Conservation (phyloP, 2,113 vertebrate genomes). For the Peromyscus leucopus region DNA sequence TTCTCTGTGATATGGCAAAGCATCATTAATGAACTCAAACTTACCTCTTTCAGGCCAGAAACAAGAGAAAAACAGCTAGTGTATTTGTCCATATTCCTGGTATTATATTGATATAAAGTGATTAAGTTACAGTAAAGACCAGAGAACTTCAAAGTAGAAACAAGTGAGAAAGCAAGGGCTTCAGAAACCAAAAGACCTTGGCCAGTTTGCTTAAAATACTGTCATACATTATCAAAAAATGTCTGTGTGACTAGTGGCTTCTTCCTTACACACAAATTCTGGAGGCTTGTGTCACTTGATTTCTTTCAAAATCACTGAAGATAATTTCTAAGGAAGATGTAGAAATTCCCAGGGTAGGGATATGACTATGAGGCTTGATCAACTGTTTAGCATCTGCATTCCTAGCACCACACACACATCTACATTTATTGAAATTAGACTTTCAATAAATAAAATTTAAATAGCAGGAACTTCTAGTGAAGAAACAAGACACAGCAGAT, state of each 20-base stretch:
- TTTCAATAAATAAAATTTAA: not conserved
- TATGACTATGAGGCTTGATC: not conserved
- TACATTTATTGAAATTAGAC: no score
- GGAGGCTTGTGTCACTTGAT: not conserved
- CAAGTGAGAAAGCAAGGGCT: not conserved
- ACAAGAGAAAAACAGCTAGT: not conserved
- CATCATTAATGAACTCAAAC: conserved; percentile 40
- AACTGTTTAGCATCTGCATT: not conserved
- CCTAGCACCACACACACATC: not conserved
- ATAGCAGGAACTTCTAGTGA: not conserved
- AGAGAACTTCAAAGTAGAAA: not conserved
- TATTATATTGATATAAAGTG: conserved; percentile 39
- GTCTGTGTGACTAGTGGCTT: not conserved
- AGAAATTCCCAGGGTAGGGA: not conserved
- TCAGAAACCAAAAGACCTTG: not conserved
- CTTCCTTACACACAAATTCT: not conserved
- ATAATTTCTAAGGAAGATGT: not conserved
- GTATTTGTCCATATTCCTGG: not conserved
- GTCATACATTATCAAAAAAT: not conserved
- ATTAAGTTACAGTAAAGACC: not conserved
- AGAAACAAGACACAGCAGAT: conserved; percentile 1
- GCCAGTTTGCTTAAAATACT: conserved; percentile 15
- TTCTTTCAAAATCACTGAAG: conserved; percentile 13
- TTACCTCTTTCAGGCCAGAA: not conserved
- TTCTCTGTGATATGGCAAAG: not conserved